Conservation (phyloP, 2,888 invertebrate genomes). For the Erebia aethiops region DNA sequence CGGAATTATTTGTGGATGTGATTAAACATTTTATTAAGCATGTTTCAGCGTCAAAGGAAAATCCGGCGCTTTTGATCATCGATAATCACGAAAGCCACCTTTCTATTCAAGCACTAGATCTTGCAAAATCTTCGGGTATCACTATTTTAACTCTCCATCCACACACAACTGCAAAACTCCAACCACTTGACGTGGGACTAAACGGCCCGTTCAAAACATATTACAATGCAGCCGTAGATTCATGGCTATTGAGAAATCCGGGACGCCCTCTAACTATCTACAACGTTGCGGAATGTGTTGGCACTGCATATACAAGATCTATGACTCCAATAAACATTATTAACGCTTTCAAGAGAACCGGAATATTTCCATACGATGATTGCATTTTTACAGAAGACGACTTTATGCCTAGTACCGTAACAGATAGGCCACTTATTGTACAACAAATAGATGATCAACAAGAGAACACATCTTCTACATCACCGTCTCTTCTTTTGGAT, state of each 20-base stretch:
- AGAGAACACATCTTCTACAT: no score
- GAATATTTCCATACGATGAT: no score
- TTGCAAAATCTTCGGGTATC: conserved; percentile 7
- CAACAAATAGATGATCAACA: no score
- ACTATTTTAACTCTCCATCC: conserved; percentile 6
- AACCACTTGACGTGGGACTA: neutral
- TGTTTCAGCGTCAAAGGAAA: neutral
- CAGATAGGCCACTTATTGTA: no score
- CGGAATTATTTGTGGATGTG: neutral
- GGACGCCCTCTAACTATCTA: conserved; percentile 5
- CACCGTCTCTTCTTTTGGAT: no score
- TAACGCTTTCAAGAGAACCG: no score
- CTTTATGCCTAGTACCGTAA: no score
- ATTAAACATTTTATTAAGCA: neutral
- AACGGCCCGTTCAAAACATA: no score
- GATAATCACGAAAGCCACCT: conserved; percentile 2
- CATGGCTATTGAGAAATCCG: conserved; percentile 7
- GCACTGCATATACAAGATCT: conserved; percentile 1
- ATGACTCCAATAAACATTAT: conserved; percentile 2
- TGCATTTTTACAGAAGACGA: no score
- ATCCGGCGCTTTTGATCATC: neutral
- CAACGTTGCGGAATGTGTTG: conserved; percentile 3
- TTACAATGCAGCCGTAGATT: conserved; percentile 1
- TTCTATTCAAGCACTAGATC: neutral
- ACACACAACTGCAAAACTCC: conserved; percentile 4